Base-by-base conservation (phyloP, 1,140 invertebrate genomes). In the Piezodorus guildinii region DNA sequence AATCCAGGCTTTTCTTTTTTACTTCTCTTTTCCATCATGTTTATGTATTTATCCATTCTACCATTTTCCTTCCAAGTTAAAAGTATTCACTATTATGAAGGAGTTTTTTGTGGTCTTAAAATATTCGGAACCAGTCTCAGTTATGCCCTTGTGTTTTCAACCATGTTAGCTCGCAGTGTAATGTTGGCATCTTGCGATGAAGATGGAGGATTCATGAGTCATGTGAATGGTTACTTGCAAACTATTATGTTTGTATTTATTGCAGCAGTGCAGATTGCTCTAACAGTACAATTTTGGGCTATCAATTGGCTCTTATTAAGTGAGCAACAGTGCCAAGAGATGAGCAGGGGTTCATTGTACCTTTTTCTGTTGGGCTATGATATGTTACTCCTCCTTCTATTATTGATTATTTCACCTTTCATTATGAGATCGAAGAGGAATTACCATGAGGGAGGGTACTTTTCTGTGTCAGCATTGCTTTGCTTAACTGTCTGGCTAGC, bases 161-260 rank as follows among this genome's bases (percentile, higher is more conserved):
- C 79, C 0, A 77, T 84, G 71, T 70, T 84, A 8, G 74, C 80
- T 2, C 76, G 82, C 49, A 73, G 80, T 10, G 73, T 83, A 49
- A 79, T 83, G 63, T 69, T 85, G 1, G 76, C 80, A 6, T 79
- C 80, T 30, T 80, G 81, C 19, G 79, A 77, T 64, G 68, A 74
- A 19, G 76, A 75, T 4, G 79, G 79, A 1, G 77, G 80, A 0
- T 77, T 82, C 52, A 78, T 80, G n/a, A 78, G 77, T 19, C 82
- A 84, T 69, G 76, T 84, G 3, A 84, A 82, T 58, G 80, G 81
- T 6, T 76, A 82, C 43, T 72, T 84, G 6, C 80, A 83, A 63
- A 72, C 76, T 9, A 56, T 79, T 3, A 72, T 82, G 68, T 72
- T 79, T 27, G 77, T 83, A 67, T 84, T 84, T 70, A 78, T 83